Base-by-base conservation (phyloP, 2,888 invertebrate species). In the Phalangium opilio region DNA sequence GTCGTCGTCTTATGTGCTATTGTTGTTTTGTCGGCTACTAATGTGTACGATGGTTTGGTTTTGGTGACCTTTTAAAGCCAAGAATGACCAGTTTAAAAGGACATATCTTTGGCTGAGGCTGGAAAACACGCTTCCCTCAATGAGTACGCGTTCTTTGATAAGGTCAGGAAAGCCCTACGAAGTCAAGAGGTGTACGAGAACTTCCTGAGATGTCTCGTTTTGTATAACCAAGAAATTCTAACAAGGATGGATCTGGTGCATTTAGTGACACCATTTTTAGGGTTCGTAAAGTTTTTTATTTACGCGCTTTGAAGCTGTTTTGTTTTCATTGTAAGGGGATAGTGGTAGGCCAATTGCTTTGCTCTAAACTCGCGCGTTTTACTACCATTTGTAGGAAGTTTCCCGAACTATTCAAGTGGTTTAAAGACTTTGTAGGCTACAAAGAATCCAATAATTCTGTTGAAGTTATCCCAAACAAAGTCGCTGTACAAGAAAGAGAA, bases 91-190 rank as follows among this genome's bases (percentile, higher is more conserved):
- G 60, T 11, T 73, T 77, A 56, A 78, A 89, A 41, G n/a, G 91
- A 93, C 65, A 77, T 86, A 11, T 79, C 82, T 0, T 73, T 82
- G 57, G 80, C 87, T 0, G 93, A 95, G 62, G 91, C 90, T 1
- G 83, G 84, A 12, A 86, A 90, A 63, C 83, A 83, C 63, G 91
- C 87, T 45, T 82, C 83, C 0, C 73, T 91, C 14, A 83, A 80
- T 58, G 95, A 96, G 65, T 91, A 82, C 67, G 87, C 85, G 54
- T 95, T 91, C 74, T 96, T 96, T 66, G 95, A 96, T 64, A 81
- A 87, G 67, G 90, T 78, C 57, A 75, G 87, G 39, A 84, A 85
- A 63, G 83, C 87, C 0, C 68, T 95, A 34, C 73, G 82, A 21
- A 81, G 79, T 52, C 83, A 81, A 52, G 87, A 89, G 56, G 86